These are phyloP conservation scores for Apeira syringaria DNA, from an alignment of 2,888 invertebrate species.

Conservation along the genomic window DNA sequence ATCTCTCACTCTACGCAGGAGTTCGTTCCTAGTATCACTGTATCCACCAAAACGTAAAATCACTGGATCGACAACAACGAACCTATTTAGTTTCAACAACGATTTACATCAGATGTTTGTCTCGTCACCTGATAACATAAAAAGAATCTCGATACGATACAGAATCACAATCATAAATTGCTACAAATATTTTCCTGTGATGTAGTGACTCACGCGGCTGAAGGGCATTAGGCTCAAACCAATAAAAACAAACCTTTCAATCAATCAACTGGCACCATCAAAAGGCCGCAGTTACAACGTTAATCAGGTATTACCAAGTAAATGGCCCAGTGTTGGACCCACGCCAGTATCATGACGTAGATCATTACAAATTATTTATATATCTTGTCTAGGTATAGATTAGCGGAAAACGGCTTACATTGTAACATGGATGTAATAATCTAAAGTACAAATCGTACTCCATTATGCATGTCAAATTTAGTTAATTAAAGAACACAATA, in stretches of 20 bases:
- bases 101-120: neutral
- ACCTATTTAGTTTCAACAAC: too few relatives aligned
- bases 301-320: constrained; percentile 6
- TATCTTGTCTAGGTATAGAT: too few relatives aligned
- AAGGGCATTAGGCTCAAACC: constrained; percentile 3
- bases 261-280: constrained; percentile 6
- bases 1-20: too few relatives aligned
- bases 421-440: too few relatives aligned
- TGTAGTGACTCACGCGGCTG: neutral
- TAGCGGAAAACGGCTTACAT: too few relatives aligned
- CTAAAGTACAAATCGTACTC: too few relatives aligned
- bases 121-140: neutral
- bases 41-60: too few relatives aligned
- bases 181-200: neutral
- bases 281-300: neutral
- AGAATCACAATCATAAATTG: neutral
- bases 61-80: too few relatives aligned
- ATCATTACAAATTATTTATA: neutral
- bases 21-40: too few relatives aligned
- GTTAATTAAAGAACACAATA: too few relatives aligned
- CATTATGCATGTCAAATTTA: too few relatives aligned
- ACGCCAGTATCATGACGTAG: constrained; percentile 1
- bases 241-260: constrained; percentile 15
- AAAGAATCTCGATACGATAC: too few relatives aligned
- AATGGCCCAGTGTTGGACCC: neutral